Base-by-base conservation (phyloP, 2,113 vertebrate species). In the Reinhardtius hippoglossoides region DNA sequence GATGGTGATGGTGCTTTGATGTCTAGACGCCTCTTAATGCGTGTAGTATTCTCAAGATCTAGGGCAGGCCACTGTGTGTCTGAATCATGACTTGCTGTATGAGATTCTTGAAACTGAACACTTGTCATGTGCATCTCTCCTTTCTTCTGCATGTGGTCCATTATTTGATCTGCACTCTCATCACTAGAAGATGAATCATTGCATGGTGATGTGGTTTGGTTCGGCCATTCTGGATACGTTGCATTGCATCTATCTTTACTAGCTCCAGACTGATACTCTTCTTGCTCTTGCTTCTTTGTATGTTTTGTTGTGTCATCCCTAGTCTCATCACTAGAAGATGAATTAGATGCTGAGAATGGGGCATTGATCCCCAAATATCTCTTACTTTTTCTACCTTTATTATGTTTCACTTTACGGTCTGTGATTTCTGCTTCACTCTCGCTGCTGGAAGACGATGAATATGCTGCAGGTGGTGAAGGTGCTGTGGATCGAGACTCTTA, bases 371-470 rank as follows among this genome's bases (percentile, higher is more conserved):
- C 23, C 23, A 24, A 24, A 24, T 42, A 5, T 9, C 1, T 15
- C 14, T 15, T 15, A 46, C 14, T 14, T 46, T 12, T 12, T 3
- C 44, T 64, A 23, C 9, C 9, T 31, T 9, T 56, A 6, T 23
- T 71, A 0, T 48, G 35, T 50, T 61, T 35, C 23, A 18, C 3
- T 50, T 66, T 67, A 15, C 37, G 23, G 7, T 27, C 12, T 48
- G 6, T 40, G 21, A 5, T 26, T 55, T 76, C 83, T 68, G 23
- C 67, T 59, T 90, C 89, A 89, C 74, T 88, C 1, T 81, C 88
- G 81, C 74, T 88, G 64, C 71, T 80, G 37, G 75, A 68, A 52
- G 50, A 56, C 2, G 75, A 81, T 61, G 52, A 55, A 54, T 44
- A 15, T 37, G 21, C 27, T 60, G 9, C 15, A 26, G 64, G 14